Base-by-base conservation (phyloP, 2,888 invertebrate species). In the Acleris emargana region DNA sequence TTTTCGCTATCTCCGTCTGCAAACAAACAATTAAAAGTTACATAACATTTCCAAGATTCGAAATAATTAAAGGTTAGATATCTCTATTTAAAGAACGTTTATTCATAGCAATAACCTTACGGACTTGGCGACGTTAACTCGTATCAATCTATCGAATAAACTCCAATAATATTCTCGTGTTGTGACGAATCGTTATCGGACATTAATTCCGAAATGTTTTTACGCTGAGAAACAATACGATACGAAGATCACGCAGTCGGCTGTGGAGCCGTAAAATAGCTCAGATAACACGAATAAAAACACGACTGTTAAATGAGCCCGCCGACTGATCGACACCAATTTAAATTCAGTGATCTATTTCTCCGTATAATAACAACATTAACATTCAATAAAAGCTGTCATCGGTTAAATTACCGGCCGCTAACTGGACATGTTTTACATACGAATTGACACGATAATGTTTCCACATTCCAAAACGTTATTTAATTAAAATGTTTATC, bases 1-100 rank as follows among this genome's bases (percentile, higher is more conserved):
- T 94, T 93, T 98, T 99, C 76, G 97, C 97, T 86, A 98, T 98
- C 94, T 99, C 98, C 93, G 97, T 97, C 97, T 98, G 95, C 64
- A 95, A 95, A 71, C 75, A 79, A 72, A 73, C 76, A 68, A 68
- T 11, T 18, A 58, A 66, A 47, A 58, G 38, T n/a, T 49, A 28
- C 20, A 38, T 38, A 38, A 13, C 0, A 13, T 38, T 11, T 38
- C 38, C 13, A 38, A 13, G 38, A 11, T 13, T 38, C 4, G 13
- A 38, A 38, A 13, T 38, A 13, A 38, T 4, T 38, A 17, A 45
- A 45, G 45, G 6, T 45, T n/a, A n/a, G n/a, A n/a, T n/a, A 45
- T 45, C 45, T 16, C 13, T 45, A 45, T 45, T 38, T 38, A 38
- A 3, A 38, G 9, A 38, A 38, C 38, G 38, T 4, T 38, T 38